Conservation (phyloP, 2,797 vertebrate genomes). For the Danionella dracula region DNA sequence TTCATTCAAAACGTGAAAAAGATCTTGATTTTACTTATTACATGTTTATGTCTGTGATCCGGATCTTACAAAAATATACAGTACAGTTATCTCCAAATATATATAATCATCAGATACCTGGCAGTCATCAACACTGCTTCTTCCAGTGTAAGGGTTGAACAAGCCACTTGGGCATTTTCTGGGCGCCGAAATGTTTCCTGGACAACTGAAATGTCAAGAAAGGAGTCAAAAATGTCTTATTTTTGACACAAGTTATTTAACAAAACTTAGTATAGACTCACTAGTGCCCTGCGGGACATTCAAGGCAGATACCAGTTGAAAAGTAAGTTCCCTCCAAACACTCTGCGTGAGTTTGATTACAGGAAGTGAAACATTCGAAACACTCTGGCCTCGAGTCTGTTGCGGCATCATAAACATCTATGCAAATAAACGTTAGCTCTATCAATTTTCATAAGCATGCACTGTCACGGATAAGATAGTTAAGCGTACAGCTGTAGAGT, state of each 20-base stretch:
- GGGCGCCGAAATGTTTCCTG: constrained; percentile 64
- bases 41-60: too few species aligned
- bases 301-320: constrained; percentile 66
- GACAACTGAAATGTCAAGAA: constrained; percentile 62
- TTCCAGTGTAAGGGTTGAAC: constrained; percentile 67
- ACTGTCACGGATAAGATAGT: not conserved
- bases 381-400: constrained; percentile 29
- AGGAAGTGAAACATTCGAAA: constrained; percentile 34
- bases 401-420: constrained; percentile 12
- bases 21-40: too few species aligned
- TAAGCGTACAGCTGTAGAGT: not conserved
- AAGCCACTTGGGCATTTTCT: constrained; percentile 70
- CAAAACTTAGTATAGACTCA: constrained; percentile 71
- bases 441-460: not conserved
- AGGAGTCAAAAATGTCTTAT: not conserved
- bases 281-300: constrained; percentile 78
- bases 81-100: too few species aligned
- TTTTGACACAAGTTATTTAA: too few species aligned
- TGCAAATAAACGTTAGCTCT: not conserved
- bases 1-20: too few species aligned
- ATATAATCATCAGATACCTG: constrained; percentile 66
- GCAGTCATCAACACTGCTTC: constrained; percentile 61
- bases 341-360: constrained; percentile 42
- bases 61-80: too few species aligned
- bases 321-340: constrained; percentile 73